Evolutionary conservation across 2,888 invertebrate species (phyloP), one percentile per base, ranked within the genome.

Genomic region (Chouioia cunea): DNA sequence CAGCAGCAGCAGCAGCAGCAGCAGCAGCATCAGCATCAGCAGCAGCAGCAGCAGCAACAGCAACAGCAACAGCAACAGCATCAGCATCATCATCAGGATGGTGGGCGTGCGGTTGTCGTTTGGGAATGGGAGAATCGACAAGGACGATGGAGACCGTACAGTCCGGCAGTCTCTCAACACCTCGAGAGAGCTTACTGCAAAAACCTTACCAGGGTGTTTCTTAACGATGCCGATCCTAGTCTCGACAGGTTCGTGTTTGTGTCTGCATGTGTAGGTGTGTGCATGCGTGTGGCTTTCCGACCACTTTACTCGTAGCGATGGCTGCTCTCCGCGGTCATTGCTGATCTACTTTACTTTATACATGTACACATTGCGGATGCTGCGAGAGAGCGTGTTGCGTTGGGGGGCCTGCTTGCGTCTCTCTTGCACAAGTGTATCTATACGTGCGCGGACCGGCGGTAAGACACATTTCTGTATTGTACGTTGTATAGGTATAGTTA

Each of bases 191-290:
- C 95, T 0, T 91, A 94, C 81, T 92, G 89, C 74, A 96, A 95
- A 87, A 92, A 93, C 81, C 86, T 95, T 36, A 95, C 95, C 0
- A 87, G 94, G 63, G 95, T 95, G 6, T 90, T 95, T 78, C 87
- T 96, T n/a, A 93, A 93, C 63, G 95, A 96, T 86, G 95, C 95
- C 1, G 95, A 96, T 84, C 95, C 95, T 0, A 88, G 89, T 71
- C 86, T 95, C 64, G 90, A 91, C 80, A 92, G 93, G 85, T 85
- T 54, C 20, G 73, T 58, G 1, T n/a, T 59, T n/a, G 8, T 53
- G 22, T 4, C 12, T 63, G 22, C 16, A 0, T 12, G 2, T 64
- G n/a, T 46, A 14, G 4, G 47, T 27, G 16, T 22, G 10, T n/a
- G 27, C 16, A 57, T 48, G 43, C 20, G 18, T 54, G 57, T 47